Conservation (phyloP, 2,797 vertebrate species). For the Lerista edwardsae region DNA sequence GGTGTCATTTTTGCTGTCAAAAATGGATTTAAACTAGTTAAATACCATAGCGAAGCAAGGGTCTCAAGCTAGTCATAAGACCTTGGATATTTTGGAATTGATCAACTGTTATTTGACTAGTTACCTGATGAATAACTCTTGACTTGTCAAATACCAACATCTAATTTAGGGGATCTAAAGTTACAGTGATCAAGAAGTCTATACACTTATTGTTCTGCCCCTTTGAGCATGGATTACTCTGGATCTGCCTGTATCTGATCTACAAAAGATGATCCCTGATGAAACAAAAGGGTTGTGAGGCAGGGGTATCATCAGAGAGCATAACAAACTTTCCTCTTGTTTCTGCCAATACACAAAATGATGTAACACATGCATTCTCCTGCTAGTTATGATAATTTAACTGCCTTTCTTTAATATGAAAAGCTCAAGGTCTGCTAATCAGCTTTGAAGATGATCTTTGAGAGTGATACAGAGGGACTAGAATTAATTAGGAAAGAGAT, state of each 20-base stretch:
- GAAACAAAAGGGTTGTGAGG: neutral
- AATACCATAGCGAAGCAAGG: too few species aligned
- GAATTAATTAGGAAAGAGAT: neutral
- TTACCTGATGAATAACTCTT: neutral
- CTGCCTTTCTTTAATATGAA: conserved; percentile 23
- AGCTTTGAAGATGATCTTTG: conserved; percentile 3
- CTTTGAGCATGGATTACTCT: neutral
- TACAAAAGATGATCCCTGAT: neutral
- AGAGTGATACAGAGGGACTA: conserved; percentile 20
- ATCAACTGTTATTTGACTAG: neutral
- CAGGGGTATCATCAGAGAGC: neutral
- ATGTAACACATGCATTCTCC: neutral
- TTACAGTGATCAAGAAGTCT: neutral
- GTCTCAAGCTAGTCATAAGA: too few species aligned
- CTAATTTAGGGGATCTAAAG: neutral
- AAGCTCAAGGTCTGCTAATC: conserved; percentile 1
- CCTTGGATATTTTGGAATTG: neutral
- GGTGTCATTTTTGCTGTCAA: too few species aligned
- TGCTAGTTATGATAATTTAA: conserved; percentile 12
- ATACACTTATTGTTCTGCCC: neutral
- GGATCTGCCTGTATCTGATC: neutral
- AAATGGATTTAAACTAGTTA: too few species aligned
- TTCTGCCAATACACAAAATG: neutral
- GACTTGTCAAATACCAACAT: neutral
- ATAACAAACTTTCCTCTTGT: neutral